These are phyloP conservation scores for Drosophila cognata DNA, from an alignment of 2,888 invertebrate species.

Conservation along the genomic window DNA sequence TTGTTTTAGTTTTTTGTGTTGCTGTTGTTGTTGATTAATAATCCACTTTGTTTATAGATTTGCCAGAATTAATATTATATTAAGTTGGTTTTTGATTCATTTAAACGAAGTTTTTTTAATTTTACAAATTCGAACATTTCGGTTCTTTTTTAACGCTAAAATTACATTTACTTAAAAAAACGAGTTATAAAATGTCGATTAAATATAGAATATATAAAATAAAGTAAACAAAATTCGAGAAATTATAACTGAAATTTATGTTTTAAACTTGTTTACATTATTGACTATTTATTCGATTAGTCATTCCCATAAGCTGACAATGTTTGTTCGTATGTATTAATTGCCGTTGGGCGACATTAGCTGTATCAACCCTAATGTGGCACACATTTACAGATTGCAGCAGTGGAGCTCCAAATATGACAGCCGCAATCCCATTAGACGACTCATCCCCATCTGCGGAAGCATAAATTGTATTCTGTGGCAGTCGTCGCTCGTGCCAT, in stretches of 20 bases:
- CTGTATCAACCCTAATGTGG: constrained; percentile 3
- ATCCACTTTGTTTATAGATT: constrained; percentile 54
- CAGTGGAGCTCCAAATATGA: constrained; percentile 34
- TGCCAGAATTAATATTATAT: constrained; percentile 50
- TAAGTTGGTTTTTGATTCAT: constrained; percentile 13
- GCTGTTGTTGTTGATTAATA: constrained; percentile 62
- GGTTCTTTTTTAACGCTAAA: constrained; percentile 28
- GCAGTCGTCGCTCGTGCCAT: constrained; percentile 3
- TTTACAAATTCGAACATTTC: constrained; percentile 36
- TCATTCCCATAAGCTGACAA: not conserved
- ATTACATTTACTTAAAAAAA: constrained; percentile 55
- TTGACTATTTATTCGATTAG: not conserved
- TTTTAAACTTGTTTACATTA: not conserved
- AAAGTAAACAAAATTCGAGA: not conserved
- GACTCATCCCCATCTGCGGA: not conserved
- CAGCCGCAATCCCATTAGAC: constrained; percentile 60
- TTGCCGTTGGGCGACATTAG: not conserved
- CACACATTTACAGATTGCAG: constrained; percentile 31
- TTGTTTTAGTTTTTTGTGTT: constrained; percentile 35
- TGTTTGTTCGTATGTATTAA: not conserved
- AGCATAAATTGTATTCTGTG: constrained; percentile 52
- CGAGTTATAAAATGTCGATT: not conserved
- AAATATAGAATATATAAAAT: not conserved
- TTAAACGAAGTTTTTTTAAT: constrained; percentile 34
- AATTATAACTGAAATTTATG: not conserved